Conservation (phyloP, 92 coral and sea anemone species). For the Paramuricea clavata region DNA sequence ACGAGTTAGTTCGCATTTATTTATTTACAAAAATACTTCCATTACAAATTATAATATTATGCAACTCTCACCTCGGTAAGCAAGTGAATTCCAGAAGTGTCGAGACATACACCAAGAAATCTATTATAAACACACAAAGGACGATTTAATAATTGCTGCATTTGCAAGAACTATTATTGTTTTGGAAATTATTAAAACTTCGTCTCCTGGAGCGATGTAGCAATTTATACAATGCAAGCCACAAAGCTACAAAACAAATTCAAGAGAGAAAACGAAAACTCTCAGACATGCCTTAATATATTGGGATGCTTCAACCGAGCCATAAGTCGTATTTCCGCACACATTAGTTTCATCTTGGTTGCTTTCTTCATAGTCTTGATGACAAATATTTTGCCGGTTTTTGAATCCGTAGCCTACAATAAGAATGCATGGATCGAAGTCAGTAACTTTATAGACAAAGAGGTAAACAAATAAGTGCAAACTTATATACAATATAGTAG, state of each 20-base stretch:
- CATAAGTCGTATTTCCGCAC: slow-evolving; percentile 80
- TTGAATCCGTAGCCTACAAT: slow-evolving; percentile 23
- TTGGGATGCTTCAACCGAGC: slow-evolving; percentile 83
- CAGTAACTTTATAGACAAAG: not conserved
- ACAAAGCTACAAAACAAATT: not conserved
- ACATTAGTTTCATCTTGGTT: slow-evolving; percentile 65
- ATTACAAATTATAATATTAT: not conserved
- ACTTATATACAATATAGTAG: not conserved
- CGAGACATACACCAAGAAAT: slow-evolving; percentile 86
- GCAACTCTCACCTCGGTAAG: slow-evolving; percentile 78
- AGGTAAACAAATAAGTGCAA: not conserved
- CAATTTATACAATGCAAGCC: not conserved
- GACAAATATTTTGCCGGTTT: slow-evolving; percentile 37
- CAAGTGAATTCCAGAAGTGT: slow-evolving; percentile 73
- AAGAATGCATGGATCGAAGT: slow-evolving; percentile 13
- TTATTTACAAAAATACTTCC: not conserved
- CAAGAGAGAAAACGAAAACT: not conserved
- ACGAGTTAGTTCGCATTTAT: not conserved
- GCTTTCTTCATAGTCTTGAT: slow-evolving; percentile 69
- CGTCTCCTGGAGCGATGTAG: slow-evolving; percentile 1
- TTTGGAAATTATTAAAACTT: not conserved
- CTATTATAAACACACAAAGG: slow-evolving; percentile 56
- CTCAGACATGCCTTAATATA: slow-evolving; percentile 71
- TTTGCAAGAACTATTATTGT: slow-evolving; percentile 4
- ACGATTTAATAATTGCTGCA: not conserved